Percentiles rank a stretch among this genome's conserved stretches.
These are phyloP conservation scores for Mayetiola destructor DNA, from an alignment of 2,888 invertebrate genomes.

Conservation along the genomic window DNA sequence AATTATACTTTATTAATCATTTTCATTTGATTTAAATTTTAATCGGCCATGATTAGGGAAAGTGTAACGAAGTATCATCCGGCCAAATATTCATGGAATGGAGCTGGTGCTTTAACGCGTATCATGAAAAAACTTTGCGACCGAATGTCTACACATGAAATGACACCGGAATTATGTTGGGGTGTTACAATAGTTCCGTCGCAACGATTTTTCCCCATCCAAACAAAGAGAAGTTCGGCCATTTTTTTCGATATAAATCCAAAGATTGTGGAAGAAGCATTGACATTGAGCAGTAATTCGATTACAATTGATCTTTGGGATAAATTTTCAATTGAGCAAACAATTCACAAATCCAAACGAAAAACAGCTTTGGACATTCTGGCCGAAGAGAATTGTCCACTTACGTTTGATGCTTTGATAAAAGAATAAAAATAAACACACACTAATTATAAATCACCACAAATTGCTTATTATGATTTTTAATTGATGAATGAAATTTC, in stretches of 20 bases:
- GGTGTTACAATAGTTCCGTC: constrained; percentile 50
- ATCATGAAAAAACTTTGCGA: constrained; percentile 43
- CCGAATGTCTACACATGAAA: constrained; percentile 37
- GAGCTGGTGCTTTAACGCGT: constrained; percentile 45
- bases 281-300: no score
- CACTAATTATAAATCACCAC: no score
- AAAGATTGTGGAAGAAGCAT: no score
- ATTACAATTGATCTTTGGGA: constrained; percentile 31
- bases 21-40: neutral
- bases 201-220: constrained; percentile 52
- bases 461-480: no score
- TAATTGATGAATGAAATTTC: no score
- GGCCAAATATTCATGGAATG: constrained; percentile 41
- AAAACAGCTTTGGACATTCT: constrained; percentile 29
- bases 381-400: constrained; percentile 30
- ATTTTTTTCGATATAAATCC: constrained; percentile 23
- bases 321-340: constrained; percentile 21
- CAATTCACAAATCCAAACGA: constrained; percentile 15
- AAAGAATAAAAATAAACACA: no score
- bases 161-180: constrained; percentile 39
- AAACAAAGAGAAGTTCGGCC: constrained; percentile 43
- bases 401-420: no score
- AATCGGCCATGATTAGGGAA: constrained; percentile 26
- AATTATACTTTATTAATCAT: neutral
- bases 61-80: constrained; percentile 42